Base-by-base conservation (phyloP, 2,888 invertebrate genomes). In the Piscicola geometra region DNA sequence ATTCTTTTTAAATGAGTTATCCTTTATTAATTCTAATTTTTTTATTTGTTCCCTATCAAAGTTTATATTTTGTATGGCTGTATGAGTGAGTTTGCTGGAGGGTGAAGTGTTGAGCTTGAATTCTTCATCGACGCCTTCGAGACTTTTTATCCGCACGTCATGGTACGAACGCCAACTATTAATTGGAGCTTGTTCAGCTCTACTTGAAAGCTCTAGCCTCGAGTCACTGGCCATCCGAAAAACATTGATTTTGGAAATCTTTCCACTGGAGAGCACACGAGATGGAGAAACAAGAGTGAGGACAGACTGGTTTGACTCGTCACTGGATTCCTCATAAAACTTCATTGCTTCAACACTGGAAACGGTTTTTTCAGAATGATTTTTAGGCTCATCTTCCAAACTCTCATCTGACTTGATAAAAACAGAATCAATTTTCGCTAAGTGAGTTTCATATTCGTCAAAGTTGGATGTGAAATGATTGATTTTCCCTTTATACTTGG, bases 221-320 rank as follows among this genome's bases (percentile, higher is more conserved):
- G 73, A 73, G 36, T 73, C 73, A 60, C 73, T 73, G 73, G 64
- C 64, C 18, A 64, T 64, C 5, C 67, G 12, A 15, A 35, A 3
- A 30, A 28, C 35, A 33, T 64, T 73, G 25, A 30, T 50, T 56
- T 32, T 56, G 64, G 30, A 30, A 21, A n/a, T 28, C 28, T 73
- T 33, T 30, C 9, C 25, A 28, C 33, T 30, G n/a, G 73, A 25
- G 15, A 18, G 25, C 25, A 64, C 33, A 28, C 64, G 47, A 0
- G 73, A 73, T 36, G 73, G 73, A 32, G 73, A 73, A n/a, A 73
- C 33, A 15, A 73, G 64, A 30, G 73, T 73, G 41, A 73, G 52
- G 41, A 73, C 64, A 35, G 73, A 73, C 28, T 73, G 73, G 36
- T 64, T 52, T 28, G 73, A 60, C 25, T 32, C 35, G 25, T 64